Base-by-base conservation (phyloP, 2,797 vertebrate species). In the Eidolon dupreanum region DNA sequence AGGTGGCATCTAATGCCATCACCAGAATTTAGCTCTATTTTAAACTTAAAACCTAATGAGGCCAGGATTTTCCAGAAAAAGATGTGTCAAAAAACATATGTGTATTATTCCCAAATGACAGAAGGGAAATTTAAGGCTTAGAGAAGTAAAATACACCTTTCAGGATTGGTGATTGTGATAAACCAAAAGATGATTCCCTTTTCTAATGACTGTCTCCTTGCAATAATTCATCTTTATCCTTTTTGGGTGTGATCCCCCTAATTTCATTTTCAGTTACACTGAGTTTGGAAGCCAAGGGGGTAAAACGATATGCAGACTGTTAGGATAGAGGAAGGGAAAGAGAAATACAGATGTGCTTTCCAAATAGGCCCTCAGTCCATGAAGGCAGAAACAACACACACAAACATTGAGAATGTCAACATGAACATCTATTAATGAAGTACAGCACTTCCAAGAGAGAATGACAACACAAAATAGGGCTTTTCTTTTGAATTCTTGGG, bases 41-140 rank as follows among this genome's bases (percentile, higher is more conserved):
- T 87, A 82, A 94, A 90, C 28, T 38, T 82, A 31, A 75, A 90
- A 65, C 17, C 17, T 96, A 84, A 75, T 74, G 81, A 92, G 92
- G 20, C 15, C 33, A 74, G 63, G 15, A 53, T 63, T 17, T 36
- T 65, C 65, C 78, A 65, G 57, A 81, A 55, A 38, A 68, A 78
- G 16, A 15, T 16, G 15, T 10, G 17, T 6, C 65, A 28, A 90
- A 28, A 36, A 74, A 73, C 49, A 49, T 70, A 33, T n/a, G 15
- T 22, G n/a, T 26, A 17, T 79, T 57, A 63, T 83, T 84, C 70
- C 75, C 53, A 93, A 85, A 65, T 22, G 26, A 13, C 63, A 83
- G 41, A 75, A 94, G 26, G 36, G 6, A 94, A 95, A 68, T 0
- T 10, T 41, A 49, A 84, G 36, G 15, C 38, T 83, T 19, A 26